Percentiles rank a stretch among this genome's conserved stretches.
Conservation (phyloP, 2,113 vertebrate species). For the Dipodomys merriami region DNA sequence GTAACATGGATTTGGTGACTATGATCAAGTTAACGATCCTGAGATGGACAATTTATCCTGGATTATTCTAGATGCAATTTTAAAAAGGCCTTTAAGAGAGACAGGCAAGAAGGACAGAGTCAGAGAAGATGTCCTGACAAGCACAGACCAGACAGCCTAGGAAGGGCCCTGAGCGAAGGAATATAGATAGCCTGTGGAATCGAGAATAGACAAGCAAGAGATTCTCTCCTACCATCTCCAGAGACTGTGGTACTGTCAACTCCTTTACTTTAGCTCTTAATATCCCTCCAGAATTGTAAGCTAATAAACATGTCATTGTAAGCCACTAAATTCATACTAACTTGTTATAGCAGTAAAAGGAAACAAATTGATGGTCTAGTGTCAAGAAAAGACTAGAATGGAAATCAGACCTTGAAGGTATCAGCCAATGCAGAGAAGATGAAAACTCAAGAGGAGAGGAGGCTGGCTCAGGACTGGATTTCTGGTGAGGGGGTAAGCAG, state of each 20-base stretch:
- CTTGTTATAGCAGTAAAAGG: not conserved
- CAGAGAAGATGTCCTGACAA: not conserved
- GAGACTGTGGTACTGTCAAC: not conserved
- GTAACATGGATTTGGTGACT: not conserved
- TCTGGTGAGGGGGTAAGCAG: not conserved
- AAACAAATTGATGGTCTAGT: not conserved
- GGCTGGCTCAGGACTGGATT: not conserved
- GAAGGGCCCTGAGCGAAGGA: not conserved
- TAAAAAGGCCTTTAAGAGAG: not conserved
- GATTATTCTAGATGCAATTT: not conserved
- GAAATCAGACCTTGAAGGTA: not conserved
- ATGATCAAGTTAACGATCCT: not conserved
- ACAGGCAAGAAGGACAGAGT: not conserved
- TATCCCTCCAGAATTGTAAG: not conserved
- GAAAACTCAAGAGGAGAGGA: not conserved
- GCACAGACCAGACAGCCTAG: not conserved
- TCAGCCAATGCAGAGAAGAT: rapidly evolving
- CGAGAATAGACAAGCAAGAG: not conserved
- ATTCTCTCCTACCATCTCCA: not conserved
- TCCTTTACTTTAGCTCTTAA: not conserved
- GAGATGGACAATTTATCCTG: not conserved
- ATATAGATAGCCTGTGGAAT: not conserved
- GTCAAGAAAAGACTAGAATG: not conserved
- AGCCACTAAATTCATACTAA: not conserved
- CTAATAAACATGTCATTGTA: not conserved